Evolutionary conservation across 1,140 invertebrate genomes (phyloP).

Genomic region (Drosophila pandora): DNA sequence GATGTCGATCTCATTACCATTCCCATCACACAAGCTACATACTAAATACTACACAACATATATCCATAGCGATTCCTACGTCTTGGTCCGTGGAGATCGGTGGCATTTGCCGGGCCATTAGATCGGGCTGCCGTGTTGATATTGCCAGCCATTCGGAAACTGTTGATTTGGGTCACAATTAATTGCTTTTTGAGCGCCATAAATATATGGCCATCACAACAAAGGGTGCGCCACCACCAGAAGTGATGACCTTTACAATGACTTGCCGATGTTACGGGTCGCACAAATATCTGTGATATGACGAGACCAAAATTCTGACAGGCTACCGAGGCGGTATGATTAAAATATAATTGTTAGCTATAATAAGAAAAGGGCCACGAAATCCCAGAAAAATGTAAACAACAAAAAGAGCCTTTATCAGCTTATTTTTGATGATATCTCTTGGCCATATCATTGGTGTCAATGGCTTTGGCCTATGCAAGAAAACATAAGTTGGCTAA

Average conservation of each 20-base stretch:
- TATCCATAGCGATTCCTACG: conserved; percentile 31
- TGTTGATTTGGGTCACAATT: conserved; percentile 80
- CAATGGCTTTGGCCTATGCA: no score
- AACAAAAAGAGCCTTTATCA: no score
- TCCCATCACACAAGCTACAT: conserved; percentile 14
- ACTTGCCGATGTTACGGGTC: conserved; percentile 16
- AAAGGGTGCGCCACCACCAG: conserved; percentile 49
- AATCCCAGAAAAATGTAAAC: no score
- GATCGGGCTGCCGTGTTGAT: conserved; percentile 44
- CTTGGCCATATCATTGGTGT: no score
- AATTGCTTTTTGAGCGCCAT: conserved; percentile 74
- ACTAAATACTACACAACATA: neutral
- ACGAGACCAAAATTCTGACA: neutral
- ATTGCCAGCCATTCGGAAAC: conserved; percentile 59
- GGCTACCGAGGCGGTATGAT: conserved; percentile 1
- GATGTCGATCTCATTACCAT: conserved; percentile 38
- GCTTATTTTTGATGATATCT: no score
- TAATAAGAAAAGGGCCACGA: no score
- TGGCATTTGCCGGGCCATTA: conserved; percentile 67
- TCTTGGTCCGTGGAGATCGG: conserved; percentile 55
- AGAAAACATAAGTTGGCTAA: no score
- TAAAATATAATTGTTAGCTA: neutral
- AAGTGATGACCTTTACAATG: conserved; percentile 39
- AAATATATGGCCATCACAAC: conserved; percentile 76
- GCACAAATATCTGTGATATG: conserved; percentile 16